Evolutionary conservation across 2,797 vertebrate genomes (phyloP).

Genomic region (Parotocinclus haroldoi): DNA sequence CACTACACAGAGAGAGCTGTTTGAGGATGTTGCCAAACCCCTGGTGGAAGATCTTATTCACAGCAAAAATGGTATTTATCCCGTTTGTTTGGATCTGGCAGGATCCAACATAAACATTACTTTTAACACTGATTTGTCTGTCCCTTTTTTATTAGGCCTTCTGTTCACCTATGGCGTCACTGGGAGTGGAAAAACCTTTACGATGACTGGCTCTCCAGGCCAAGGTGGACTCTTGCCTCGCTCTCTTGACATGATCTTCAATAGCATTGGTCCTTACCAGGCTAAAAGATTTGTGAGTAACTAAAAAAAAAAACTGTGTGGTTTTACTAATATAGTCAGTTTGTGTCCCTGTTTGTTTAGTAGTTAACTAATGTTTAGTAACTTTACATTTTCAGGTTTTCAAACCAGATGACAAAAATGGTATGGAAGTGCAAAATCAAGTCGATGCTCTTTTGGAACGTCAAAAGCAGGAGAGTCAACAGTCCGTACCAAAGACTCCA

Average conservation of each 20-base stretch:
- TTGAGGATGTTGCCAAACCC: slow-evolving; percentile 84
- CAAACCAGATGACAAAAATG: slow-evolving; percentile 92
- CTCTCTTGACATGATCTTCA: slow-evolving; percentile 94
- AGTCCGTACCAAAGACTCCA: slow-evolving; percentile 70
- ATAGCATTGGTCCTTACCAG: slow-evolving; percentile 86
- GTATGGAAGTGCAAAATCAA: slow-evolving; percentile 88
- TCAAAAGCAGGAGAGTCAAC: slow-evolving; percentile 81
- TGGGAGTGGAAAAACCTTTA: slow-evolving; percentile 92
- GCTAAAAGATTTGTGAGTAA: slow-evolving; percentile 89
- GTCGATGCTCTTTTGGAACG: slow-evolving; percentile 90
- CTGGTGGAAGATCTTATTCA: slow-evolving; percentile 89
- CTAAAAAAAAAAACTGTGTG: not conserved
- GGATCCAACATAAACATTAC: not conserved
- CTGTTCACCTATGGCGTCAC: slow-evolving; percentile 96
- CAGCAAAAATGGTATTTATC: slow-evolving; percentile 85
- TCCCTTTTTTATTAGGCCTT: slow-evolving; percentile 72
- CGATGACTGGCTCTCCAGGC: slow-evolving; percentile 93
- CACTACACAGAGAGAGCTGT: slow-evolving; percentile 81
- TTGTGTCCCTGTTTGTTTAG: not conserved
- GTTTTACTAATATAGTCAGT: not conserved
- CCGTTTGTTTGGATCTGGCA: no score
- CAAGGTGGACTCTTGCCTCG: slow-evolving; percentile 90
- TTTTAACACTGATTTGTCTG: not conserved
- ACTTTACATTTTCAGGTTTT: slow-evolving; percentile 75
- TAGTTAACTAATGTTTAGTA: no score